Conservation (phyloP, 2,797 vertebrate genomes). For the Cynopterus sphinx region DNA sequence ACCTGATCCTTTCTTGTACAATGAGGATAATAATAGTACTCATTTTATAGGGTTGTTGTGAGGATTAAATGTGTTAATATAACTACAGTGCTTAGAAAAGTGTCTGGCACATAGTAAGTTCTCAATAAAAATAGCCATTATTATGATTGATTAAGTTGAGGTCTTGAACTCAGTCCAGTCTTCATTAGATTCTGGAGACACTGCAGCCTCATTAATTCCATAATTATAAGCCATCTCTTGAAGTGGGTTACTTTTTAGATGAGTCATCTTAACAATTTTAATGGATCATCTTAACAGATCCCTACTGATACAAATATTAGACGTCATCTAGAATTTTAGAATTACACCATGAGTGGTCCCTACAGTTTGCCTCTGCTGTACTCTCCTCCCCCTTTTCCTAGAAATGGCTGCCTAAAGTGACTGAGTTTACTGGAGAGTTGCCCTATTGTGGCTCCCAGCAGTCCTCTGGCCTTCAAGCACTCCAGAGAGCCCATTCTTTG, state of each 20-base stretch:
- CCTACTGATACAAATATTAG: neutral
- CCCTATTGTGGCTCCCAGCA: neutral
- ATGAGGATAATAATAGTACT: neutral
- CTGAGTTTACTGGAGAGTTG: neutral
- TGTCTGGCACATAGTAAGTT: neutral
- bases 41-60: neutral
- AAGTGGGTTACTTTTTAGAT: neutral
- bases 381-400: neutral
- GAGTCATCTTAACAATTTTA: neutral
- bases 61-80: neutral
- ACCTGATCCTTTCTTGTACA: constrained; percentile 12
- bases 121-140: constrained; percentile 18
- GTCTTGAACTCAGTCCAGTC: neutral
- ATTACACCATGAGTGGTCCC: neutral
- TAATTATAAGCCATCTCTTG: constrained; percentile 29
- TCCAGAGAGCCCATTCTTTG: constrained; percentile 11
- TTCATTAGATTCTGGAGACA: neutral
- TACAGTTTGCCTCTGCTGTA: neutral
- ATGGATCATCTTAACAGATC: neutral
- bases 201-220: neutral
- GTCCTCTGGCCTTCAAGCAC: neutral
- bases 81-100: constrained; percentile 19
- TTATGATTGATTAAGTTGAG: constrained; percentile 5
- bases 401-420: neutral
- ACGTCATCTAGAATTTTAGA: neutral